Conservation (phyloP, 2,888 invertebrate genomes). For the Drosophila imparisetae region DNA sequence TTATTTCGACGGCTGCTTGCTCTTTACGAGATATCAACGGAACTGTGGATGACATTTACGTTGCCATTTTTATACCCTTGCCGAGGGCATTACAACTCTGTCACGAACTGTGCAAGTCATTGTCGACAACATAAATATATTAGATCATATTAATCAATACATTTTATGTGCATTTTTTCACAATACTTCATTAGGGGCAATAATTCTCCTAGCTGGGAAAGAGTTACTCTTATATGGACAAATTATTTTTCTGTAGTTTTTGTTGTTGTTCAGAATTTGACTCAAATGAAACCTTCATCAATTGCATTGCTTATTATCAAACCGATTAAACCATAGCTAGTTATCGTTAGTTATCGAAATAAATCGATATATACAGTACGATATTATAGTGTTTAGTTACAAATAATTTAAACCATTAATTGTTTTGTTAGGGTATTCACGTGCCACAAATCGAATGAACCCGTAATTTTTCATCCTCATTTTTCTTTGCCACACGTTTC, state of each 20-base stretch:
- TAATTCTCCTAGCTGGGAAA: neutral
- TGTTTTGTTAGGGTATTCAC: conserved; percentile 4
- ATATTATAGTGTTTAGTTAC: neutral
- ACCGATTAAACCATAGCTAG: neutral
- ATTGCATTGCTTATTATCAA: neutral
- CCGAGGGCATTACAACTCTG: neutral
- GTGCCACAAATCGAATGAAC: neutral
- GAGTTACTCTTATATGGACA: neutral
- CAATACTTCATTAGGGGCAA: neutral
- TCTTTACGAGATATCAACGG: conserved; percentile 11
- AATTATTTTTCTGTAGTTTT: neutral
- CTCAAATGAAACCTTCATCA: neutral
- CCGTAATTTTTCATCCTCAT: conserved; percentile 8
- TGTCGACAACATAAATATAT: neutral
- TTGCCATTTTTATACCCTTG: conserved; percentile 26
- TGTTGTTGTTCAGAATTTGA: neutral
- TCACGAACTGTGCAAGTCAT: neutral
- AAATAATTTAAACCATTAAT: neutral
- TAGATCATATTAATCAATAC: neutral
- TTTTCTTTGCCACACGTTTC: conserved; percentile 30
- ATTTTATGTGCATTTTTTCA: neutral
- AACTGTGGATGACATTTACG: conserved; percentile 36
- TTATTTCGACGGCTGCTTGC: neutral
- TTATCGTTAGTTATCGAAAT: neutral
- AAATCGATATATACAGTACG: neutral